Percentiles rank a stretch among this genome's conserved stretches.
Conservation (phyloP, 2,888 invertebrate genomes). For the Anticlea derivata region DNA sequence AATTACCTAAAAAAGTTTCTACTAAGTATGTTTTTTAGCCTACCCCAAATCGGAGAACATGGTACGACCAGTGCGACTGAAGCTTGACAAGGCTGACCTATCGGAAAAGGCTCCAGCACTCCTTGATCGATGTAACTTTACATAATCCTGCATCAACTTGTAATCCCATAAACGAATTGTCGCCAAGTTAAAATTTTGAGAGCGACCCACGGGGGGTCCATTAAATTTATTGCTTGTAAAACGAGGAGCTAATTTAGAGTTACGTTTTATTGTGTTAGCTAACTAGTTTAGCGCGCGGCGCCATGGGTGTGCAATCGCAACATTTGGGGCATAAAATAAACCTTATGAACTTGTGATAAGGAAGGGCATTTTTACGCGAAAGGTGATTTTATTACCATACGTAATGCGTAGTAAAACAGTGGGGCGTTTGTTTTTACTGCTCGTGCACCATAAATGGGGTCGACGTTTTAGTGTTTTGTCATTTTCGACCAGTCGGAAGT, state of each 20-base stretch:
- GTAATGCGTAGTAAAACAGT: conserved; percentile 57
- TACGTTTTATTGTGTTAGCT: conserved; percentile 80
- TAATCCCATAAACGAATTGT: conserved; percentile 66
- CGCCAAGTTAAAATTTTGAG: conserved; percentile 70
- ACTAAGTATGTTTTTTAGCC: no score
- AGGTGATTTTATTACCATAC: conserved; percentile 54
- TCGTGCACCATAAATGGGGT: conserved; percentile 37
- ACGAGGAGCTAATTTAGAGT: conserved; percentile 81
- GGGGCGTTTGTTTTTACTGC: conserved; percentile 55
- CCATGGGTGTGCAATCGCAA: conserved; percentile 57
- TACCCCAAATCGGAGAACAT: no score
- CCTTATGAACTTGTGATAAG: conserved; percentile 33
- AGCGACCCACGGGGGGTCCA: conserved; percentile 67
- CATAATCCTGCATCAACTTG: conserved; percentile 41
- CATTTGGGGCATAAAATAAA: conserved; percentile 29
- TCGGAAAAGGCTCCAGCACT: conserved; percentile 8
- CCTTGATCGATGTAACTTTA: conserved; percentile 38
- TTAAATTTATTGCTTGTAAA: conserved; percentile 83
- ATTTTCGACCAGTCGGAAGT: conserved; percentile 19
- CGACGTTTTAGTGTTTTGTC: conserved; percentile 27
- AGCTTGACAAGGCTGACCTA: no score
- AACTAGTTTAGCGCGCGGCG: conserved; percentile 70
- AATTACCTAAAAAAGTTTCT: no score
- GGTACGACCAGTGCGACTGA: no score
- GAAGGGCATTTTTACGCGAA: conserved; percentile 30